Conservation (phyloP, 2,888 invertebrate species). For the Parnassius orleans region DNA sequence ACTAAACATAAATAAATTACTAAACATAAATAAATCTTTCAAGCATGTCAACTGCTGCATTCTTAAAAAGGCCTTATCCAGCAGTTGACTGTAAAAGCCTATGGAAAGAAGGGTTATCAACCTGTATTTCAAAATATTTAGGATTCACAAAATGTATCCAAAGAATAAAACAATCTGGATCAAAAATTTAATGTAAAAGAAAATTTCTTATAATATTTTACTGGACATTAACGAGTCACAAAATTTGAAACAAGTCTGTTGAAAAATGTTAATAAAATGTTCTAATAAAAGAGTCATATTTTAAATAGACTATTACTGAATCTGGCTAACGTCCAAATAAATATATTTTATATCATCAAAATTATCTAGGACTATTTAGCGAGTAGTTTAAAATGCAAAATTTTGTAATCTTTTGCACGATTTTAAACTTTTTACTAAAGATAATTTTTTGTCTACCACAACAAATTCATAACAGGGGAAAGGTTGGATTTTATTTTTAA, state of each 20-base stretch:
- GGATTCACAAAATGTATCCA: no score
- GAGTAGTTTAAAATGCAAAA: slow-evolving; percentile 69
- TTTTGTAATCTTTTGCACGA: slow-evolving; percentile 50
- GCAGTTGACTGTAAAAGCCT: no score
- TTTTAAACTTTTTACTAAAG: not conserved
- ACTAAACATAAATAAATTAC: no score
- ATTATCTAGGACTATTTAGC: slow-evolving; percentile 76
- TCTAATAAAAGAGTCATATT: slow-evolving; percentile 41
- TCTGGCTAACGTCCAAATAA: slow-evolving; percentile 64
- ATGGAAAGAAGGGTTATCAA: no score
- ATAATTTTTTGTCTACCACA: no score
- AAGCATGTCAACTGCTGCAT: no score
- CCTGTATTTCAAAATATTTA: no score
- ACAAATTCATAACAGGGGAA: no score
- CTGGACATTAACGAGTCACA: not conserved
- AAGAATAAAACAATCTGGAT: no score
- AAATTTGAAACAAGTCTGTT: slow-evolving; percentile 31
- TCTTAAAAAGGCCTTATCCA: no score
- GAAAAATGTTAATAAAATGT: slow-evolving; percentile 21
- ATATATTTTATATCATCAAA: slow-evolving; percentile 66
- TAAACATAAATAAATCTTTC: no score
- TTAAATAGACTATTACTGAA: slow-evolving; percentile 57
- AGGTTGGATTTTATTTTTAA: slow-evolving; percentile 10
- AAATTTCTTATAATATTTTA: not conserved
- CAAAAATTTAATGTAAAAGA: no score